Base-by-base conservation (phyloP, 2,113 vertebrate genomes). In the Periophthalmodon schlosseri region DNA sequence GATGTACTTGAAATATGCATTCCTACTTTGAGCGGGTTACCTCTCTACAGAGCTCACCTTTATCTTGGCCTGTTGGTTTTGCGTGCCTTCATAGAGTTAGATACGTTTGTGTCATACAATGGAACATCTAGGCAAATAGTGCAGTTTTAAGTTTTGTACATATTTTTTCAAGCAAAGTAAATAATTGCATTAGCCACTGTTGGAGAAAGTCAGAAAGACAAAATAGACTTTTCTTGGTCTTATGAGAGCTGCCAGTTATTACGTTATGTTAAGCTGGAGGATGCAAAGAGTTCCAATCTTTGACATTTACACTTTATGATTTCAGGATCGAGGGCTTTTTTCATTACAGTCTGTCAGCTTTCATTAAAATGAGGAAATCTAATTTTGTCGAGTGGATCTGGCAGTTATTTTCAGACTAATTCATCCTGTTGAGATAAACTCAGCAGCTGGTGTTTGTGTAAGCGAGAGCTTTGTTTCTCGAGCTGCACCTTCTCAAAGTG, bases 371-470 rank as follows among this genome's bases (percentile, higher is more conserved):
- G 73, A 84, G 74, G 86, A 91, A 89, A 93, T 88, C 79, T 82
- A 88, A 93, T 93, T 94, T 87, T 81, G 79, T 72, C 68, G 39
- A 69, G 69, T 90, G 89, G 91, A 84, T 92, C 86, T 91, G 91
- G 91, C 91, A 87, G 86, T 88, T 86, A 65, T 65, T 91, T 86
- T 90, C 86, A 87, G 70, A 88, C 80, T 91, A 90, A 92, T 91
- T 93, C 81, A 83, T 88, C 82, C 89, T 88, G 91, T 92, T 89
- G 90, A 91, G 86, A 88, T 89, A 82, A 88, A 87, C 84, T 74
- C 74, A 87, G 61, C 93, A 94, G 91, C 92, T 93, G 93, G 91
- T 91, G 89, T 92, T 91, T 90, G 82, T 86, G 88, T 84, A 85
- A 87, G 68, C 68, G 68, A 77, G 82, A 79, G 71, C 82, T 86